Evolutionary conservation across 2,888 invertebrate species (phyloP).

Genomic region (Thysanoteuthis rhombus): DNA sequence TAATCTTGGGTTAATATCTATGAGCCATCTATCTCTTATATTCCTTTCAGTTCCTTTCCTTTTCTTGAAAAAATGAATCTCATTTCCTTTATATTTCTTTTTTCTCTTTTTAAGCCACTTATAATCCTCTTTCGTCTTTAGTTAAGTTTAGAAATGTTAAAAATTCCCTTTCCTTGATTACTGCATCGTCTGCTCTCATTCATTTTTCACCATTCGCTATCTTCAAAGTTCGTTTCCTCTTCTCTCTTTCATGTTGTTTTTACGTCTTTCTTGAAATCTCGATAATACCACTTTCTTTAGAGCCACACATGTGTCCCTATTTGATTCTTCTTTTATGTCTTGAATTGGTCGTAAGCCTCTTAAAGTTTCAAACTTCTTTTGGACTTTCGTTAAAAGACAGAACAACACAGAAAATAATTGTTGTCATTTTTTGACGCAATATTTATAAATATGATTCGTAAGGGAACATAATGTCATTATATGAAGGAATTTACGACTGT

Average conservation of each 20-base stretch:
- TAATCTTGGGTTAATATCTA: background rate
- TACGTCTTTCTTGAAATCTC: background rate
- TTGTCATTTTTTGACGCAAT: background rate
- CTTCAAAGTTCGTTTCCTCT: background rate
- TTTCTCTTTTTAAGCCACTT: background rate
- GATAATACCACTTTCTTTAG: background rate
- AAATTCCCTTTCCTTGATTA: background rate
- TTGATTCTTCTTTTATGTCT: background rate
- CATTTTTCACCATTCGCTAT: background rate
- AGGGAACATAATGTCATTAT: background rate
- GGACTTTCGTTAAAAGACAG: background rate
- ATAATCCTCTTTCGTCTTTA: background rate
- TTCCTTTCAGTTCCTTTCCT: background rate
- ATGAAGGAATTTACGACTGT: background rate
- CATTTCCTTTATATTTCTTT: background rate
- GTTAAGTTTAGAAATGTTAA: background rate
- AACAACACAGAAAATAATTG: background rate
- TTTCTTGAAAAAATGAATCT: background rate
- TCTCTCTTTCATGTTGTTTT: background rate
- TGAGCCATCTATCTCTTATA: background rate
- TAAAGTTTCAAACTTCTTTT: background rate
- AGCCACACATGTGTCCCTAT: background rate
- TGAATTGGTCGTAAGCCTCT: background rate
- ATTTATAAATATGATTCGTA: background rate
- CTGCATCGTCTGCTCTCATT: background rate